Conservation (phyloP, 2,888 invertebrate species). For the Lochmaea crataegi region DNA sequence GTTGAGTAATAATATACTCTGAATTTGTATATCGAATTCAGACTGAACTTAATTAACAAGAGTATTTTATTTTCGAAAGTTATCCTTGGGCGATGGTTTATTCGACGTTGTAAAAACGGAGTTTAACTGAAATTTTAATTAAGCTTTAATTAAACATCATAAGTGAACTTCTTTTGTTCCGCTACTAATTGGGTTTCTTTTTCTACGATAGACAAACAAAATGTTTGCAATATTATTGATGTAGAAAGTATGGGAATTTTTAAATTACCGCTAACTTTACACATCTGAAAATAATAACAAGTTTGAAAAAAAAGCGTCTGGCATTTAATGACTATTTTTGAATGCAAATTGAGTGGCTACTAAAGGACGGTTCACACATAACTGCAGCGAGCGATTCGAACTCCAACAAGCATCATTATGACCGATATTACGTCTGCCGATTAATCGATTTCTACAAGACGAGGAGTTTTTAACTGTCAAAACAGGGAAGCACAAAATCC, state of each 20-base stretch:
- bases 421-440: too few relatives aligned
- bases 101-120: background rate
- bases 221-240: background rate
- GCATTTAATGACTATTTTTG: too few relatives aligned
- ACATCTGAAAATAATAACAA: too few relatives aligned
- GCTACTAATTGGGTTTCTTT: background rate
- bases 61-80: constrained; percentile 9
- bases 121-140: constrained; percentile 4
- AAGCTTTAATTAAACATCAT: constrained; percentile 5
- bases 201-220: background rate
- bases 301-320: too few relatives aligned
- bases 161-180: background rate
- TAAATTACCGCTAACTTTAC: background rate
- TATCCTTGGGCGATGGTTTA: background rate
- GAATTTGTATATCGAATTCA: background rate
- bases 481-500: too few relatives aligned
- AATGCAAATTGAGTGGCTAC: too few relatives aligned
- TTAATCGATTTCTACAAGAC: too few relatives aligned
- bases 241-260: background rate
- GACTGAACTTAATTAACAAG: background rate
- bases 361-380: too few relatives aligned
- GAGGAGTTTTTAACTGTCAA: too few relatives aligned
- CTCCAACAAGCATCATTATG: too few relatives aligned
- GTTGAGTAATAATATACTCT: background rate
- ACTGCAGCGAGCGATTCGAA: too few relatives aligned